Evolutionary conservation across 2,797 vertebrate species (phyloP).

Genomic region (Aselliscus stoliczkanus): DNA sequence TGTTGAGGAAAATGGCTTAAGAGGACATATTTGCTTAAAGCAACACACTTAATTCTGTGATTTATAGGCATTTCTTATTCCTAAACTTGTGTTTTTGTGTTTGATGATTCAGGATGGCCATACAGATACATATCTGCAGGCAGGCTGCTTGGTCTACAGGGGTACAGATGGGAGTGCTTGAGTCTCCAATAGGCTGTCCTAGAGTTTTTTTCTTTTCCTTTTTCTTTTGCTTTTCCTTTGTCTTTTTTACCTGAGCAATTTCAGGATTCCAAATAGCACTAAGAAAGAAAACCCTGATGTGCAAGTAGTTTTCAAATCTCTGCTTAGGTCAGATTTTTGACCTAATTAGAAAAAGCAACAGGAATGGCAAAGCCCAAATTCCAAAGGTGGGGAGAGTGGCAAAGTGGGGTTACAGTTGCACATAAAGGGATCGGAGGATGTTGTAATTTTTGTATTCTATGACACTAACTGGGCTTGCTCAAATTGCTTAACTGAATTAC

Average conservation of each 20-base stretch:
- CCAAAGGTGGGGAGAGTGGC: background rate
- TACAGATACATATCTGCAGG: background rate
- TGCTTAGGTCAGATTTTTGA: background rate
- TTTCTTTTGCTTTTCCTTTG: no score
- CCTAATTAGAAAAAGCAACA: background rate
- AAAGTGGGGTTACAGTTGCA: background rate
- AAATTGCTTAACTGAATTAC: background rate
- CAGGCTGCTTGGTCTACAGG: background rate
- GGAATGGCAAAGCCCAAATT: background rate
- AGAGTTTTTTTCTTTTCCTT: no score
- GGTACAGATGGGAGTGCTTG: background rate
- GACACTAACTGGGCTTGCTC: background rate
- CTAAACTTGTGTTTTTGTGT: background rate
- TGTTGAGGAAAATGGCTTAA: background rate
- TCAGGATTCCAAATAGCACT: background rate
- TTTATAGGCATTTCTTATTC: background rate
- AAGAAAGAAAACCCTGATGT: background rate
- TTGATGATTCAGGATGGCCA: background rate
- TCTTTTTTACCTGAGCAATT: background rate
- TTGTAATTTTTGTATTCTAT: background rate
- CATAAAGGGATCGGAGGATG: background rate
- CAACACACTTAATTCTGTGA: background rate
- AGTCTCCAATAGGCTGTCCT: background rate
- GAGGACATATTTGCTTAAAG: background rate
- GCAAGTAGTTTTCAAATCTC: background rate